Evolutionary conservation across 2,888 invertebrate genomes (phyloP), one percentile per base, ranked within the genome.

Genomic region (Eucriotettix oculatus): DNA sequence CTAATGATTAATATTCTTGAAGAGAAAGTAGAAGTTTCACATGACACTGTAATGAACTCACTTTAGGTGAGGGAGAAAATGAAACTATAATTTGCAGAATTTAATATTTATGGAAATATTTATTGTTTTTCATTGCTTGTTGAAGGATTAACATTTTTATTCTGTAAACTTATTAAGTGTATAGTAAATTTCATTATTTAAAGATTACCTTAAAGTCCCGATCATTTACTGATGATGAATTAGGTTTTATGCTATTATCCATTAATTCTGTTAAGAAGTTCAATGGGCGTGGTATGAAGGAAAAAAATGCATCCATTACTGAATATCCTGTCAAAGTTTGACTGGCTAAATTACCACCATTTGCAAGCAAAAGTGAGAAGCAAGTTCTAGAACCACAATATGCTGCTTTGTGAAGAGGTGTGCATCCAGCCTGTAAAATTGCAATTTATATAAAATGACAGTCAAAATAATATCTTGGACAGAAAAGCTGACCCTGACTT

Each of bases 351-450:
- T 72, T 72, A 42, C 73, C 73, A 14, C 75, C 74, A 52, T 69
- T 66, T 17, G 74, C 71, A 57, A 79, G 69, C 48, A 80, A 69
- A 53, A 75, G 66, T 64, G 72, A 71, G 48, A 79, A 70, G 65
- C 78, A 78, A 56, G 75, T 73, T 52, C 73, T 73, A 61, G 77
- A 75, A 41, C 77, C 77, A 61, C 74, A 72, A 61, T 72, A 74
- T 14, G 79, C 78, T 29, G 81, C 80, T 59, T 74, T 71, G 66
- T 79, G 79, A 11, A 80, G 71, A 14, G 80, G 75, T 16, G 79
- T 79, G 11, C 77, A 71, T 43, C 76, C 73, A 16, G 68, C 67
- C 65, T 66, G 62, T 55, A 71, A 71, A 48, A n/a, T 48, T 5
- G 29, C 7, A 7, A 29, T 29, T 29, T 29, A 29, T 5, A 29